Evolutionary conservation across 2,888 invertebrate genomes (phyloP), one percentile per base, ranked within the genome.

Genomic region (Drosophila ezoana): DNA sequence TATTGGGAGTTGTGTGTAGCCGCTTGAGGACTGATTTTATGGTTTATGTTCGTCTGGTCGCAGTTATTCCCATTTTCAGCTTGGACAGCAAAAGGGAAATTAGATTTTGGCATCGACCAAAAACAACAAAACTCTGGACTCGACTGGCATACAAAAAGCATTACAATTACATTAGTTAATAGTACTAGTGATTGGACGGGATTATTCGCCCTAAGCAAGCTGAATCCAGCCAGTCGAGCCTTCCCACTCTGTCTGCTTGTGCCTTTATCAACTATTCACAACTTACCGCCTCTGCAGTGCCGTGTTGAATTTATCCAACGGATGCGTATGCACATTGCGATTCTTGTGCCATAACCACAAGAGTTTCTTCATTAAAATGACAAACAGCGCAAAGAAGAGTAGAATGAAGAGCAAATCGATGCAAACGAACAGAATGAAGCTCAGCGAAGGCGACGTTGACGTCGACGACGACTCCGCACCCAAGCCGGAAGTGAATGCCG

Each of bases 361-460:
- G 76, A 95, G 91, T 66, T 95, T 93, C 76, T 94, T 93, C 66
- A 95, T 93, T 28, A 96, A 95, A 81, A 95, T 95, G 79, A 94
- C 92, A 72, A 95, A 95, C 57, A 96, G 93, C 54, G 95, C 94
- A 44, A 95, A 92, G 88, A 96, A 96, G 49, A 96, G 93, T 37
- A 94, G 90, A 40, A 95, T 93, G 84, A 96, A 94, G 63, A 96
- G 93, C 33, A 94, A 93, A 76, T 95, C 94, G 62, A 96, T 96
- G 53, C 94, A 94, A 64, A 89, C 72, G 84, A 91, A 92, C 48
- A 92, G 82, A 61, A 91, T 76, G 71, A 91, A 91, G 73, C 79
- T 91, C 51, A 90, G 63, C 37, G 90, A 87, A 13, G 89, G 88
- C 61, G 78, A 57, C 32, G 69, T 14, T 40, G 59, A 3, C 20